These are phyloP conservation scores for Petrocephalus microphthalmus DNA, from an alignment of 2,113 vertebrate genomes.

Conservation along the genomic window DNA sequence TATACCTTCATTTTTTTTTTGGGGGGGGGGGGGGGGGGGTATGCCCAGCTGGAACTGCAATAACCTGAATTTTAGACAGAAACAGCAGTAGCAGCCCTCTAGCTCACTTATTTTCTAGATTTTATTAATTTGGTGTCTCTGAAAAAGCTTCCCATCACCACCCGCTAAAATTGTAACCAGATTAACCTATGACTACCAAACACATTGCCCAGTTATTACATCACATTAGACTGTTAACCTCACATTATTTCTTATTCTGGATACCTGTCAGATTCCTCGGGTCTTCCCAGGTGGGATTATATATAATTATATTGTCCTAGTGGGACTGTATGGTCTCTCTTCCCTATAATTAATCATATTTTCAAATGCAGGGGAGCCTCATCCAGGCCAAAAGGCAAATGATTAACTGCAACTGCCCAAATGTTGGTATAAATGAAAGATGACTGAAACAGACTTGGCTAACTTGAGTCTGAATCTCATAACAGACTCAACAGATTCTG, in stretches of 20 bases:
- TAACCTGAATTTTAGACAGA: background rate
- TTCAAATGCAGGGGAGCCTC: background rate
- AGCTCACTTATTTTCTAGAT: no score
- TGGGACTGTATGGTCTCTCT: background rate
- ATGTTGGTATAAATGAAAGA: background rate
- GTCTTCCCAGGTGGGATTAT: background rate
- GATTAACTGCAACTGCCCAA: background rate
- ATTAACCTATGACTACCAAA: background rate
- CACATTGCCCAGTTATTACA: background rate
- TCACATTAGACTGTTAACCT: background rate
- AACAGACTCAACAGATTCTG: background rate
- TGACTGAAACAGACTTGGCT: background rate
- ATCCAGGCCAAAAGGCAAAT: background rate
- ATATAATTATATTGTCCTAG: background rate
- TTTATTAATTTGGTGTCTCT: background rate
- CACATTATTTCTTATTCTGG: background rate
- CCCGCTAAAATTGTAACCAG: background rate
- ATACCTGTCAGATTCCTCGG: background rate
- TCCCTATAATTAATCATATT: background rate
- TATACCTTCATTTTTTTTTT: background rate
- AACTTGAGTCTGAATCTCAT: background rate
- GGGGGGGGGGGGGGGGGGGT: no score
- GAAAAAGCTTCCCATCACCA: background rate
- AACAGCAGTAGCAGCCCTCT: background rate
- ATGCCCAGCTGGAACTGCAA: background rate